A percentile compares a stretch with the other conserved stretches of the same genome.
phyloP scores from a whole-genome alignment of 2,113 vertebrate species.

The Alexandromys fortis region DNA sequence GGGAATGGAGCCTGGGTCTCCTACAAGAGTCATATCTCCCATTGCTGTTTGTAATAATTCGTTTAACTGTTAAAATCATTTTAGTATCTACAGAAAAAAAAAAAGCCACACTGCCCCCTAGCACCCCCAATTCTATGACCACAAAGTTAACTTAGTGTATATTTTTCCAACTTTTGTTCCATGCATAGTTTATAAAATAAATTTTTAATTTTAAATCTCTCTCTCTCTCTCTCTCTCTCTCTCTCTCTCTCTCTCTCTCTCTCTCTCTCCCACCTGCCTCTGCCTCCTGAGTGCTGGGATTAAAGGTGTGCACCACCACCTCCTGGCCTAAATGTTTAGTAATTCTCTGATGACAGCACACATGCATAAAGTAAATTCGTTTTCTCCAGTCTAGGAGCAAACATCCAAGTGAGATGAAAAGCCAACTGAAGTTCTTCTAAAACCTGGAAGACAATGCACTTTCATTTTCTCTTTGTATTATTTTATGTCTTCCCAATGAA shows the following conservation, averaged over 20 bases:
- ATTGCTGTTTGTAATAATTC: slow-evolving; percentile 34
- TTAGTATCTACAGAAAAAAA: slow-evolving; percentile 7
- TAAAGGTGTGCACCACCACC: too few relatives aligned
- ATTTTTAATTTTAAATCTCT: background rate
- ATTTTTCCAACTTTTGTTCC: background rate
- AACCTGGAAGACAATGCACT: background rate
- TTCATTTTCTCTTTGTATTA: slow-evolving; percentile 15
- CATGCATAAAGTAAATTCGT: background rate
- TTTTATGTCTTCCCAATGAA: slow-evolving; percentile 3
- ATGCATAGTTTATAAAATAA: background rate
- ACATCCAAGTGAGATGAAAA: background rate
- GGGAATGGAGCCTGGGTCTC: background rate
- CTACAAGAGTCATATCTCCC: background rate
- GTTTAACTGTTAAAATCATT: background rate
- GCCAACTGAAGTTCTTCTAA: background rate
- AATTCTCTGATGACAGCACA: background rate
- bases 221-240: too few relatives aligned
- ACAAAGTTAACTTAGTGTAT: slow-evolving; percentile 1
- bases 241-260: too few relatives aligned
- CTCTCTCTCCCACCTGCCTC: too few relatives aligned
- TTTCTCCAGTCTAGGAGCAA: background rate
- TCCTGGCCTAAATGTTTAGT: too few relatives aligned
- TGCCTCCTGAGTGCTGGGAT: too few relatives aligned
- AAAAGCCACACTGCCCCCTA: background rate
- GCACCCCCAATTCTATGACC: background rate